A percentile compares a stretch with the other conserved stretches of the same genome.
These are phyloP conservation scores for Drosophila emarginata DNA, from an alignment of 2,888 invertebrate genomes.

Conservation along the genomic window DNA sequence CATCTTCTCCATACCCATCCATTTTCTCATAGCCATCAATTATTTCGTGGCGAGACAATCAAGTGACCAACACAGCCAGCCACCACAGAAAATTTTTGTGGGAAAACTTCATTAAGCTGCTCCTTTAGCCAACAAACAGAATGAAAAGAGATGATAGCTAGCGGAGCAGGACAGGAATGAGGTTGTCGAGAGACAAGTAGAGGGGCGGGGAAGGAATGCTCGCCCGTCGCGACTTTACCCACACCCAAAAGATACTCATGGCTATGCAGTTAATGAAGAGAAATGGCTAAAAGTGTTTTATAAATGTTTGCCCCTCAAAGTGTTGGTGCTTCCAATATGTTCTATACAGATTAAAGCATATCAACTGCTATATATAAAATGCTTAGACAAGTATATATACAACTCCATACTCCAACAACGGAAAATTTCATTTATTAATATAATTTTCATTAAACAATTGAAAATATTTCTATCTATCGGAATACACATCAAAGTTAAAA, in stretches of 20 bases:
- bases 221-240: conserved; percentile 5
- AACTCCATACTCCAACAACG: too few relatives aligned
- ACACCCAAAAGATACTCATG: conserved; percentile 13
- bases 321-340: background rate
- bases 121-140: conserved; percentile 13
- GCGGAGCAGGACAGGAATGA: background rate
- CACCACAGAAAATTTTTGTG: conserved; percentile 47
- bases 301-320: conserved; percentile 53
- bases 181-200: background rate
- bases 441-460: too few relatives aligned
- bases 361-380: background rate
- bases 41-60: conserved; percentile 52
- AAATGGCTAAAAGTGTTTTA: conserved; percentile 72
- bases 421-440: background rate
- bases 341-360: conserved; percentile 1
- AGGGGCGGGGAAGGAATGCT: background rate
- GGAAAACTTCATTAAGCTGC: conserved; percentile 63
- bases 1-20: background rate
- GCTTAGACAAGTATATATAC: too few relatives aligned
- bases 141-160: background rate
- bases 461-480: too few relatives aligned
- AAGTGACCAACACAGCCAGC: conserved; percentile 41
- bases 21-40: conserved; percentile 55
- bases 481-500: too few relatives aligned
- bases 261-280: conserved; percentile 66